These are phyloP conservation scores for Psophia crepitans DNA, from an alignment of 2,113 vertebrate species.

Conservation along the genomic window DNA sequence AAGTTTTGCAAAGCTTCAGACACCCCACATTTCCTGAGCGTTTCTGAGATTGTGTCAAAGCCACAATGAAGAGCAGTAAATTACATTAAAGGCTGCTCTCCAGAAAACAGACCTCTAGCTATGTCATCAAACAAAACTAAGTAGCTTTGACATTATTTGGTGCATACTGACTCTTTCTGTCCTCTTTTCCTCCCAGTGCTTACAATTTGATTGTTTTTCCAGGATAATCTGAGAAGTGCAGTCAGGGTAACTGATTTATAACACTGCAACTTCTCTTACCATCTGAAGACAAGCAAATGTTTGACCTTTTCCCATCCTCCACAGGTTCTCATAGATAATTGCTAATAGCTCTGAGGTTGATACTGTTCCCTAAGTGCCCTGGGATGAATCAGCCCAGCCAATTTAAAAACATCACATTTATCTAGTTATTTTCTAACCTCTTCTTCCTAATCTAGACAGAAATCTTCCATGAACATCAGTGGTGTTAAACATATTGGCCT, in stretches of 20 bases:
- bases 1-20: not conserved
- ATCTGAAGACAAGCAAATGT: not conserved
- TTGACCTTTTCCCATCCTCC: slow-evolving; percentile 28
- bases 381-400: not conserved
- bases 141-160: not conserved
- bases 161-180: not conserved
- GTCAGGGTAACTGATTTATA: not conserved
- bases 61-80: not conserved
- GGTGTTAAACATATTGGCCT: not conserved
- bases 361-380: not conserved
- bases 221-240: not conserved
- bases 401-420: not conserved
- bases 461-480: not conserved
- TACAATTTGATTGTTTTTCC: not conserved
- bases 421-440: not conserved
- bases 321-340: not conserved
- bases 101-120: not conserved
- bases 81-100: not conserved
- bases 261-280: not conserved
- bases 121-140: not conserved
- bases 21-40: not conserved
- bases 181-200: not conserved
- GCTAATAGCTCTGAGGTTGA: not conserved
- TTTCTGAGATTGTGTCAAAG: not conserved
- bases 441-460: not conserved